Evolutionary conservation across 2,797 vertebrate species (phyloP), one percentile per base, ranked within the genome.

Genomic region (Onychomys leucogaster): DNA sequence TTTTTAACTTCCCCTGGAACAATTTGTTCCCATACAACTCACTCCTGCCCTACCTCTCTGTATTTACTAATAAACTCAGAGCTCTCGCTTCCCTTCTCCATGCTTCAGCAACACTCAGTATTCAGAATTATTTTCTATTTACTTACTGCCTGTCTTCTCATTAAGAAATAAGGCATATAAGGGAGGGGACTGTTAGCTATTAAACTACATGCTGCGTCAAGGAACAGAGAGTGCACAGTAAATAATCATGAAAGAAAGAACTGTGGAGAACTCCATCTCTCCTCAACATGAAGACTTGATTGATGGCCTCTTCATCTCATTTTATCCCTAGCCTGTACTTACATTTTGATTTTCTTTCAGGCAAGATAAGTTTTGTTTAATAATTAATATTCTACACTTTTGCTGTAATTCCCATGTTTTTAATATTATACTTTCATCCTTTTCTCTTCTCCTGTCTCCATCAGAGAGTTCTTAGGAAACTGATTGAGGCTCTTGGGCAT

Each of bases 281-380:
- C 49, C 13, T 78, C 73, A n/a, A 2, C 9, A 52, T 67, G 49
- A 75, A 81, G 29, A 57, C 5, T 29, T 61, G 25, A 83, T 85
- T 59, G 14, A 89, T 37, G 77, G 25, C 37, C 55, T 92, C 59
- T 92, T 91, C 2, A 61, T 92, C 49, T 81, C 23, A 2, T 89
- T 63, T 82, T 11, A 55, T 32, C 34, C 69, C 41, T 90, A 82
- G 7, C 13, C 23, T 55, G 6, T 59, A 55, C 57, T 83, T 89
- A 43, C 90, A 37, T 57, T 90, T 93, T 73, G 14, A 4, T 87
- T 94, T 94, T 80, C 16, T 91, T 63, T 89, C 43, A 52, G 29
- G 29, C 6, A 95, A 95, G 25, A 57, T 82, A 82, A 32, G 23
- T 61, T 96, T 81, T 93, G 23, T 69, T 95, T 94, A 80, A 89